Evolutionary conservation across 2,113 vertebrate genomes (phyloP).

Genomic region (Ivindomyrus marchei): DNA sequence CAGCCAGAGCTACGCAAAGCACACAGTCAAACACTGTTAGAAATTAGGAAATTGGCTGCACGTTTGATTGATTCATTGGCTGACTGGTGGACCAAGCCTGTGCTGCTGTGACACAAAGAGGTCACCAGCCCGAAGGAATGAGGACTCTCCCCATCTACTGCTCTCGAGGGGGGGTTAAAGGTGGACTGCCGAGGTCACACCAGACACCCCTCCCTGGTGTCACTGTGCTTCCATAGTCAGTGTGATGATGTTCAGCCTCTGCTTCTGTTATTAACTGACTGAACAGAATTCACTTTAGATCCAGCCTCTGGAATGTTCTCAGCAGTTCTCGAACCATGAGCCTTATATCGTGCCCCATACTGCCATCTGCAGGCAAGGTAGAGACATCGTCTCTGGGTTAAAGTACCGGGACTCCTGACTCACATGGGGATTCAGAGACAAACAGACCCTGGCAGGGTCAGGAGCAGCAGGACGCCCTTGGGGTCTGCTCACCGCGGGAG

Average conservation of each 20-base stretch:
- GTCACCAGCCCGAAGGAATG: not conserved
- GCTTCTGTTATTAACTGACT: not conserved
- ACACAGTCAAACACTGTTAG: not conserved
- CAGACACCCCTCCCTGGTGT: conserved; percentile 49
- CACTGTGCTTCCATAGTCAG: conserved; percentile 49
- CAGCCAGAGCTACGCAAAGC: not conserved
- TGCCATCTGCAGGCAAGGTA: not conserved
- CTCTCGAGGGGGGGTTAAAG: not conserved
- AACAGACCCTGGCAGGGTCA: not conserved
- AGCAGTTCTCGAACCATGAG: not conserved
- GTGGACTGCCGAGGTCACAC: not conserved
- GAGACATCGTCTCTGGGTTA: not conserved
- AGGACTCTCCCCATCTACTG: not conserved
- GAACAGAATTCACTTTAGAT: not conserved
- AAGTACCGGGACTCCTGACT: not conserved
- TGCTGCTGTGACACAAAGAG: not conserved
- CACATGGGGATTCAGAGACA: not conserved
- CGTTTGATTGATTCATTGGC: not conserved
- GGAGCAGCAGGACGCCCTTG: not conserved
- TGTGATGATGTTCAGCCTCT: conserved; percentile 37
- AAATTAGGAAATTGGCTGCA: not conserved
- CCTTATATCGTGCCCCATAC: not conserved
- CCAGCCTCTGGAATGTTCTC: not conserved
- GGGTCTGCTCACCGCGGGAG: too few relatives aligned
- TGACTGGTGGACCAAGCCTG: not conserved